A percentile compares a stretch with the other conserved stretches of the same genome.
Evolutionary conservation across 2,888 invertebrate genomes (phyloP).

Genomic region (Alentia gelatinosa): DNA sequence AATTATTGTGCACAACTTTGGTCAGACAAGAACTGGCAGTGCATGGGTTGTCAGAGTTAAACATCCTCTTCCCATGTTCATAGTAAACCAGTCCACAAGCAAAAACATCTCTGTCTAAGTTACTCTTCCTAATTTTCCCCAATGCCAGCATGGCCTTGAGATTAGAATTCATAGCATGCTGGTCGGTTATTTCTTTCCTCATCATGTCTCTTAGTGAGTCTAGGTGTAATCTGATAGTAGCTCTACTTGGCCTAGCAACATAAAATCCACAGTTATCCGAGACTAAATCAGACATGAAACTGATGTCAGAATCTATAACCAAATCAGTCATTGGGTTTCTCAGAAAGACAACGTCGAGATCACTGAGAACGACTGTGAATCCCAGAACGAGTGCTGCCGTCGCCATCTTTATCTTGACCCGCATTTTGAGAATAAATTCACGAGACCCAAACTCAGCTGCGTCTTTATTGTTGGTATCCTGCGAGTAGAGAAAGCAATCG

Average conservation of each 20-base stretch:
- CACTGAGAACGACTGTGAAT: slow-evolving; percentile 5
- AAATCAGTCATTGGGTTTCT: slow-evolving; percentile 36
- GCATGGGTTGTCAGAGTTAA: slow-evolving; percentile 19
- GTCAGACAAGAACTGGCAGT: neutral
- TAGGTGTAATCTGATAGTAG: neutral
- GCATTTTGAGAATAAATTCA: slow-evolving; percentile 4
- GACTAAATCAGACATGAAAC: neutral
- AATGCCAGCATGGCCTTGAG: neutral
- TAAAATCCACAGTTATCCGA: slow-evolving; percentile 49
- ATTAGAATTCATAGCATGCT: neutral
- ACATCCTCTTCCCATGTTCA: slow-evolving; percentile 52
- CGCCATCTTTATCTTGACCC: slow-evolving; percentile 39
- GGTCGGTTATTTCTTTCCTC: neutral
- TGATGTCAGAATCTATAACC: slow-evolving; percentile 19
- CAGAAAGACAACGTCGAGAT: slow-evolving; percentile 40
- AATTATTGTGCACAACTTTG: slow-evolving; percentile 63
- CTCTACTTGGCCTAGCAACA: neutral
- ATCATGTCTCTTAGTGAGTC: neutral
- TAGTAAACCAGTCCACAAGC: slow-evolving; percentile 61
- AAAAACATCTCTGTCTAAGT: slow-evolving; percentile 1
- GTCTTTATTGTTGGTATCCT: neutral
- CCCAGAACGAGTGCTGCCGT: slow-evolving; percentile 12
- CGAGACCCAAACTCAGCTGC: slow-evolving; percentile 46
- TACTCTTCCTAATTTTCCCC: neutral
- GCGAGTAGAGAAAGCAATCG: neutral